Evolutionary conservation across 2,113 vertebrate genomes (phyloP), one percentile per base, ranked within the genome.

Genomic region (Zosterops lateralis): DNA sequence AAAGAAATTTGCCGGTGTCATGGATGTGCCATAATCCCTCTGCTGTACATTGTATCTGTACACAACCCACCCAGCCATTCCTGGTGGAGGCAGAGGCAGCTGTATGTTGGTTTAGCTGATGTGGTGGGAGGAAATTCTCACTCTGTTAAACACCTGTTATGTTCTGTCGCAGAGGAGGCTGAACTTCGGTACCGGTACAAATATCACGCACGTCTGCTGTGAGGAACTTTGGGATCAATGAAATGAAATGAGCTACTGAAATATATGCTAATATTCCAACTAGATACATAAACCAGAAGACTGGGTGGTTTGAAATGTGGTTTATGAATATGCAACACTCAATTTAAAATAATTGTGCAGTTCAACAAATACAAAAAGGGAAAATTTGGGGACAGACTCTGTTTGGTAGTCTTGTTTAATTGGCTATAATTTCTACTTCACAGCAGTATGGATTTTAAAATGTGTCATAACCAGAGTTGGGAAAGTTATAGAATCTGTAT

Each of bases 341-440:
- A 88, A 95, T 97, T 97, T 96, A 96, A 96, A 96, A 97, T 96
- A 96, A 96, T 96, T 96, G 92, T 84, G 92, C 94, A 90, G 94
- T 95, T 96, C 95, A 94, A 93, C 93, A 94, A 93, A 97, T 95
- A 95, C 93, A 96, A 97, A 95, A 90, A 86, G 75, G 76, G 87
- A 85, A 95, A 95, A 94, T 90, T 65, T 95, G 90, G 87, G 93
- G 90, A 95, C 87, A 92, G 85, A 83, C 79, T 94, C 87, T 95
- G 93, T 94, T 95, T 96, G 93, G 90, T 94, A 90, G 79, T 86
- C 87, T 93, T 94, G 87, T 95, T 96, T 96, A 96, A 95, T 95
- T 93, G 61, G 68, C 94, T 95, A n/a, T 95, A 95, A 96, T 95
- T 97, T 96, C 93, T 91, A 66, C 82, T 95, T 91, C 93, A 88